Evolutionary conservation across 1,140 invertebrate species (phyloP).

Genomic region (Caenorhabditis remanei): DNA sequence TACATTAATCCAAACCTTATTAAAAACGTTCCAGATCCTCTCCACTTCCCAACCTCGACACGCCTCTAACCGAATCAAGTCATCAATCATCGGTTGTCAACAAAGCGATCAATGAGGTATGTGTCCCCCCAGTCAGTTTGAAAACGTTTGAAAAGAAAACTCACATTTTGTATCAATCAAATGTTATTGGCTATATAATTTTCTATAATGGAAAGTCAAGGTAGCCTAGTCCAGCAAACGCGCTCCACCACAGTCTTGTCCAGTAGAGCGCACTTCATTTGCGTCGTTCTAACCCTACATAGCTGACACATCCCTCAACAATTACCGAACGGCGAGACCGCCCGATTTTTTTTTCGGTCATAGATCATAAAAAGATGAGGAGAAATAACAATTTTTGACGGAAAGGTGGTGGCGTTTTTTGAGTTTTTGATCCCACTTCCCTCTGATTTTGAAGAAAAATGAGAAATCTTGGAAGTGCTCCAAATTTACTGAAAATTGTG

Average conservation of each 20-base stretch:
- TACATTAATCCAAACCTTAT: too few species aligned
- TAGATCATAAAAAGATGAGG: background rate
- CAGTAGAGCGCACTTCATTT: too few species aligned
- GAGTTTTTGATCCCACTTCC: background rate
- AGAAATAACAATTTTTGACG: background rate
- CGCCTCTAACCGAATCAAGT: conserved; percentile 37
- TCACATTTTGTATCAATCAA: background rate
- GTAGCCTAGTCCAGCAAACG: too few species aligned
- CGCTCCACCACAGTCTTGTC: too few species aligned
- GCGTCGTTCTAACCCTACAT: too few species aligned
- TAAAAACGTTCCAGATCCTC: conserved; percentile 7
- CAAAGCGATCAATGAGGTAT: conserved; percentile 44
- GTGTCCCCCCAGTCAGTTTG: background rate
- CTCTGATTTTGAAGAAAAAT: background rate
- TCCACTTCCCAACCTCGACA: conserved; percentile 5
- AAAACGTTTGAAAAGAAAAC: background rate
- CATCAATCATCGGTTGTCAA: conserved; percentile 49
- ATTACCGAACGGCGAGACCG: too few species aligned
- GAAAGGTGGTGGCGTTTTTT: background rate
- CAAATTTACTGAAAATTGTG: too few species aligned
- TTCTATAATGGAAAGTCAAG: too few species aligned
- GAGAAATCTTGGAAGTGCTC: too few species aligned
- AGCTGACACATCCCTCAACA: too few species aligned
- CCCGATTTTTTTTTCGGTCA: background rate
- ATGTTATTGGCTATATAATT: background rate